These are phyloP conservation scores for Pagetopsis macropterus DNA, from an alignment of 2,797 vertebrate genomes.

Conservation along the genomic window DNA sequence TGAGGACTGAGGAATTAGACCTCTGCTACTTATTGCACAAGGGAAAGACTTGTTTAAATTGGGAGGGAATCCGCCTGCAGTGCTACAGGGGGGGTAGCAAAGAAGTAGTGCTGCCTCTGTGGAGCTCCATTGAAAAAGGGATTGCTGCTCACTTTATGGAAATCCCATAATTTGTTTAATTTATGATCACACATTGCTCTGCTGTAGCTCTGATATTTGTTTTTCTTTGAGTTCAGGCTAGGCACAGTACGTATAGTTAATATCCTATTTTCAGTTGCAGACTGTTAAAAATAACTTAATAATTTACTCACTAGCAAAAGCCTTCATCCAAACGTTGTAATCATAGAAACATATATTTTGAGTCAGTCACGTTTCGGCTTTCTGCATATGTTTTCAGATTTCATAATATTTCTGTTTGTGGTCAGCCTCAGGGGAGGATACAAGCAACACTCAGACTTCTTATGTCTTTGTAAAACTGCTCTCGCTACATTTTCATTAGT, in stretches of 20 bases:
- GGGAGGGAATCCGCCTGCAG: conserved; percentile 47
- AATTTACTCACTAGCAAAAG: neutral
- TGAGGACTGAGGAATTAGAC: conserved; percentile 65
- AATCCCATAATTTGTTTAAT: neutral
- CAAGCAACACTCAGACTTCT: neutral
- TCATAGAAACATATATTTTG: neutral
- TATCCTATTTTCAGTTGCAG: neutral
- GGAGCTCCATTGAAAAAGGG: conserved; percentile 37
- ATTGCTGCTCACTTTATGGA: conserved; percentile 28
- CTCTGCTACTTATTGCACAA: conserved; percentile 65
- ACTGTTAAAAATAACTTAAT: neutral
- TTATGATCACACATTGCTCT: neutral
- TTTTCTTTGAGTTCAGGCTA: neutral
- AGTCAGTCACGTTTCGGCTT: neutral
- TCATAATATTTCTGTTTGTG: neutral
- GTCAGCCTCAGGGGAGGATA: neutral
- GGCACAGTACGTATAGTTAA: neutral
- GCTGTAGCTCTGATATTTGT: neutral
- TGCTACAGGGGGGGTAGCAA: conserved; percentile 29
- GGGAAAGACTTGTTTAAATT: conserved; percentile 61
- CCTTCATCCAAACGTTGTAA: neutral
- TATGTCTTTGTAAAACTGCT: neutral
- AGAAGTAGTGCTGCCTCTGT: neutral
- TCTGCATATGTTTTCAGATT: neutral
- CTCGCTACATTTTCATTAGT: too few species aligned